Evolutionary conservation across 1,140 invertebrate species (phyloP), one percentile per base, ranked within the genome.

Genomic region (Ostrea edulis): DNA sequence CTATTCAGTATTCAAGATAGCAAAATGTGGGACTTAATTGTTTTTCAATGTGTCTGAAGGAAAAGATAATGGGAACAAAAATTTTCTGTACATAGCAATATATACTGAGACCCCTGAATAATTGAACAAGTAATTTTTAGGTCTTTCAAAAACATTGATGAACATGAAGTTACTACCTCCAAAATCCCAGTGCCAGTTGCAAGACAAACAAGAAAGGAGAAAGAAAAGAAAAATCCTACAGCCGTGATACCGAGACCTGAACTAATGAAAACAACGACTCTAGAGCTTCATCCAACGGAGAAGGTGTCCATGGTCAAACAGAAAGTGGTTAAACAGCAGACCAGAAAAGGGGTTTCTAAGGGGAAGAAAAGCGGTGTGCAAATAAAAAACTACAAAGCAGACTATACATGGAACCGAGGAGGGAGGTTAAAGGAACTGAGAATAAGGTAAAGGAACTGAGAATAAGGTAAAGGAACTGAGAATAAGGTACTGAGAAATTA

Each of bases 351-450:
- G 44, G 17, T 62, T 20, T 14, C 52, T 0, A 58, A 29, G 14
- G 83, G 83, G 5, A 55, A 54, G 12, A 88, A 89, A 35, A 89
- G 89, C 44, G 86, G 81, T 62, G 81, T 91, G 2, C 82, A 90
- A 25, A 92, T 93, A 25, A 91, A 91, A 53, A 90, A 91, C 71
- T 92, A 93, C 83, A 89, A 90, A 86, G 93, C 94, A 25, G 92
- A 90, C 44, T 94, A 94, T 88, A 93, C 92, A n/a, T 94, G 94
- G 94, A 94, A 93, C 86, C 90, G 90, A 90, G 94, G 94, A 29
- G 94, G 94, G 14, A 87, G 94, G 77, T 68, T 94, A 20, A 94
- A 94, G 84, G 94, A 94, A 91, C 86, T 94, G 17, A 89, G 92
- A 87, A 93, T 94, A 58, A 90, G 91, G 91, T 90, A 83, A 55